Evolutionary conservation across 2,888 invertebrate species (phyloP), one percentile per base, ranked within the genome.

Genomic region (Coelogynopora nodosa): DNA sequence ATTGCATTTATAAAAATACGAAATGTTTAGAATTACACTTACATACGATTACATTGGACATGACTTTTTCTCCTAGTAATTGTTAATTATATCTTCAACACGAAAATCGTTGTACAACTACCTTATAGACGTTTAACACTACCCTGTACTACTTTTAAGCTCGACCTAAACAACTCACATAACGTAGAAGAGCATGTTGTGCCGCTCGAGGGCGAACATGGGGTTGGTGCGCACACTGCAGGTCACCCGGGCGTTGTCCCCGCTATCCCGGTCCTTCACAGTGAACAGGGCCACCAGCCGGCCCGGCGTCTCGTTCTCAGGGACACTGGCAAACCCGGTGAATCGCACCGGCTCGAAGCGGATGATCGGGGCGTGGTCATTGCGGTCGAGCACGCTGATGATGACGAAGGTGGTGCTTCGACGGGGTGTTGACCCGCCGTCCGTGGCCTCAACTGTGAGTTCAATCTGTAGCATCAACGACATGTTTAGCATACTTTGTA

Each of bases 241-340:
- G 0, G 89, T 90, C 18, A 91, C 89, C 1, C 89, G 88, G 0
- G 91, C 91, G 86, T 90, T 90, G 74, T 86, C 86, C 2, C 91
- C 91, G 0, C 88, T 88, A 87, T 91, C 91, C 0, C 88, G 88
- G 87, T 91, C 91, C 29, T 88, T 88, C 0, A 91, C 91, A 5
- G 88, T 89, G 84, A 91, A 89, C 86, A 90, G 89, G 0, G 91
- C 91, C 81, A 91, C 90, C 30, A 90, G 90, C 5, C 89, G 89
- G 0, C 90, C 90, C 0, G 88, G 84, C n/a, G 88, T 88, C 0
- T 90, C 90, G 86, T 89, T 89, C 87, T 91, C 91, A 0, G 88
- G 88, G 0, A 90, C 89, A 88, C 88, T 31, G 0, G 86, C 83
- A 27, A 30, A 82, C 18, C 80, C 30, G 27, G 86, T 85, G 30